These are phyloP conservation scores for Thera obeliscata DNA, from an alignment of 2,888 invertebrate genomes.

Conservation along the genomic window DNA sequence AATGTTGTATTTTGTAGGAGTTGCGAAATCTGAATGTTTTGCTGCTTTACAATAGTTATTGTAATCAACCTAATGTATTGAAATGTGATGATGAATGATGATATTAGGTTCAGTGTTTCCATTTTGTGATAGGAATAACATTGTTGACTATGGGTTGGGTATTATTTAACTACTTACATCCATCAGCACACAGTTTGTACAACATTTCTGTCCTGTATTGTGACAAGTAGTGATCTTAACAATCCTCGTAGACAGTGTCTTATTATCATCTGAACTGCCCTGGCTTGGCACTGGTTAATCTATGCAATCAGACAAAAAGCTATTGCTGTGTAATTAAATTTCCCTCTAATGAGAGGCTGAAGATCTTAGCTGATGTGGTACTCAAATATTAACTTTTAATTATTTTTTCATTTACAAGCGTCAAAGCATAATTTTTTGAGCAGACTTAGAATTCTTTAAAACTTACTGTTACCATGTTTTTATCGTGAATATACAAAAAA, in stretches of 20 bases:
- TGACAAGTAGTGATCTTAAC: background rate
- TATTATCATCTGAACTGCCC: background rate
- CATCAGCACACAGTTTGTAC: background rate
- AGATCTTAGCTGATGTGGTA: background rate
- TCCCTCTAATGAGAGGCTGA: no score
- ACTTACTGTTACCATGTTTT: constrained; percentile 2
- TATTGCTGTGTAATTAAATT: no score
- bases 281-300: background rate
- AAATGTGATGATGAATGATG: constrained; percentile 32
- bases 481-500: background rate
- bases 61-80: constrained; percentile 14
- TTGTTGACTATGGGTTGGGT: constrained; percentile 12
- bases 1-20: constrained; percentile 21
- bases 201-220: background rate
- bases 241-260: background rate
- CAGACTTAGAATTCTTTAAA: background rate
- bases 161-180: background rate
- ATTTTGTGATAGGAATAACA: constrained; percentile 24
- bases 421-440: background rate
- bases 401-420: background rate
- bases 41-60: constrained; percentile 10
- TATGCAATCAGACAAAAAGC: background rate
- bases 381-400: background rate
- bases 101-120: constrained; percentile 19
- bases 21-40: constrained; percentile 17